phyloP scores from a whole-genome alignment of 2,797 vertebrate species.

The Clarias platycephalus region DNA sequence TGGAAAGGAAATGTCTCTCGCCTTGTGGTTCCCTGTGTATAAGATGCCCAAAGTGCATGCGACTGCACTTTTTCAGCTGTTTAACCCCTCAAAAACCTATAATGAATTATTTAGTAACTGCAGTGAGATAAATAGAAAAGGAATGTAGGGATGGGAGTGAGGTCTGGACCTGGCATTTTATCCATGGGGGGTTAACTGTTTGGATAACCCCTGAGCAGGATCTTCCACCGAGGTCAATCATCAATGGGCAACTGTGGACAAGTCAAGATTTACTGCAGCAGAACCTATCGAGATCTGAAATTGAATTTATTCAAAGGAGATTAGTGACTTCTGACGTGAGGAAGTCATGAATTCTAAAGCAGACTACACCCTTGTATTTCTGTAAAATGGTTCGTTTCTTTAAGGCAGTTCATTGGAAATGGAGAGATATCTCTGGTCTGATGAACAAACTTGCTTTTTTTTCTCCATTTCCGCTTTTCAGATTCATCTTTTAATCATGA shows the following conservation, averaged over 20 bases:
- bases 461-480: too few relatives aligned
- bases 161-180: background rate
- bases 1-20: background rate
- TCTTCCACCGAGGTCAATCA: background rate
- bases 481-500: too few relatives aligned
- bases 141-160: background rate
- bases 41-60: background rate
- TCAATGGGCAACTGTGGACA: background rate
- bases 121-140: background rate
- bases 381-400: background rate
- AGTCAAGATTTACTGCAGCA: background rate
- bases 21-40: background rate
- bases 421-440: too few relatives aligned
- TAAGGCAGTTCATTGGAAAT: too few relatives aligned
- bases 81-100: slow-evolving; percentile 1
- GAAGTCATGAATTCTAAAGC: background rate
- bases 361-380: background rate
- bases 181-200: background rate
- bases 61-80: slow-evolving; percentile 9
- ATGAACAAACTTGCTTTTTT: too few relatives aligned
- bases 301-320: too few relatives aligned
- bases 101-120: slow-evolving; percentile 19
- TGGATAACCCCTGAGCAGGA: background rate
- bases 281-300: background rate
- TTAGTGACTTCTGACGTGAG: background rate